Conservation (phyloP, 2,113 vertebrate genomes). For the Monopterus albus region DNA sequence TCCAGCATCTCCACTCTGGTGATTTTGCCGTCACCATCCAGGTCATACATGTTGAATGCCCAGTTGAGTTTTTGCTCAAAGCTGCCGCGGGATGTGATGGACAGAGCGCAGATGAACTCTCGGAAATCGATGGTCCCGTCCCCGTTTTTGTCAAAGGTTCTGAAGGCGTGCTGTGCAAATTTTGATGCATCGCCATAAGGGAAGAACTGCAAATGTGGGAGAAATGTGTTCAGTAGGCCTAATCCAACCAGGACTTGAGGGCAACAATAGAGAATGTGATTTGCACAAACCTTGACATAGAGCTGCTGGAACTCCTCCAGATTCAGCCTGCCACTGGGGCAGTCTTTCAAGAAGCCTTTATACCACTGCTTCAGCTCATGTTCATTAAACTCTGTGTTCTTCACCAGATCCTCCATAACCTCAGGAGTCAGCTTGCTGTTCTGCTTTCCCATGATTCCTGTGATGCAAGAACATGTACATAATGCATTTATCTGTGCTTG, state of each 20-base stretch:
- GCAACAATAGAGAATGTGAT: background rate
- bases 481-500: constrained; percentile 54
- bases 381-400: constrained; percentile 90
- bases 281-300: constrained; percentile 81
- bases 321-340: constrained; percentile 83
- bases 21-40: constrained; percentile 99
- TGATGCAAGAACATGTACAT: constrained; percentile 69
- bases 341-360: constrained; percentile 87
- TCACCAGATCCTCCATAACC: constrained; percentile 99
- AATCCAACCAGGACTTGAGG: background rate
- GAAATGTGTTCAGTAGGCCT: constrained; percentile 15
- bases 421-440: constrained; percentile 99
- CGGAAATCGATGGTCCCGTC: constrained; percentile 99
- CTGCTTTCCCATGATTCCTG: constrained; percentile 98
- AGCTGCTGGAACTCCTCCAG: constrained; percentile 87
- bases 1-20: constrained; percentile 99
- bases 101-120: constrained; percentile 99
- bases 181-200: constrained; percentile 98
- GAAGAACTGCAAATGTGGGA: constrained; percentile 89
- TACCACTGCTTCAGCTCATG: constrained; percentile 88
- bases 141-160: constrained; percentile 98
- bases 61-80: constrained; percentile 99
- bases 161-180: constrained; percentile 98
- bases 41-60: constrained; percentile 99
- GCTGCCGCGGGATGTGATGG: constrained; percentile 98